phyloP scores from a whole-genome alignment of 2,888 invertebrate species.

The Rhyacophila evoluta region DNA sequence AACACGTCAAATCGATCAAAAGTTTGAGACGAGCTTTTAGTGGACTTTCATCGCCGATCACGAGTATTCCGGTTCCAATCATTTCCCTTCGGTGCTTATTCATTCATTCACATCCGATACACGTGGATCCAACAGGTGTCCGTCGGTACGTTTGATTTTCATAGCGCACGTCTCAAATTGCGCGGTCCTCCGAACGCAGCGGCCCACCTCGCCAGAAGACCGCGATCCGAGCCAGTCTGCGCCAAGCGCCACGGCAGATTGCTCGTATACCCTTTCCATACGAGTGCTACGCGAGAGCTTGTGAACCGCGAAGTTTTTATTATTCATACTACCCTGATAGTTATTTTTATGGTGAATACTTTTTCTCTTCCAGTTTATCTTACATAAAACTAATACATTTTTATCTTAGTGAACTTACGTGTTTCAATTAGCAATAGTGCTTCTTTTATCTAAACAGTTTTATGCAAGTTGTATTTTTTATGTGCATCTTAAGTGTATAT shows the following conservation, averaged over 20 bases:
- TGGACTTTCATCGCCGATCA: too few species aligned
- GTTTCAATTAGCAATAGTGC: not conserved
- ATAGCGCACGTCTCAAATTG: slow-evolving; percentile 1
- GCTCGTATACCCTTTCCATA: not conserved
- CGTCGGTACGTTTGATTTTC: not conserved
- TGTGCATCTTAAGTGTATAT: too few species aligned
- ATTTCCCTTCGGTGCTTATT: not conserved
- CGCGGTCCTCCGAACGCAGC: not conserved
- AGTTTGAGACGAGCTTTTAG: too few species aligned
- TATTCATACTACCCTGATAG: not conserved
- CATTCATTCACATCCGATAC: not conserved
- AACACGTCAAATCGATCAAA: too few species aligned
- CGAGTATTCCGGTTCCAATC: too few species aligned
- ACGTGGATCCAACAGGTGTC: not conserved
- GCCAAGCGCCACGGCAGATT: slow-evolving; percentile 6
- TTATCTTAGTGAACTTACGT: too few species aligned
- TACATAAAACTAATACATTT: too few species aligned
- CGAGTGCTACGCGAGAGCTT: not conserved
- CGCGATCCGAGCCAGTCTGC: not conserved
- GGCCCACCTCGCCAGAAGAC: not conserved
- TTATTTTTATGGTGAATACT: not conserved
- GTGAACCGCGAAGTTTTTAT: not conserved
- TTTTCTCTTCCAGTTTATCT: too few species aligned
- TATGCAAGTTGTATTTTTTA: too few species aligned
- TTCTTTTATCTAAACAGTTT: too few species aligned